Conservation (phyloP, 2,888 invertebrate genomes). For the Bimastos eiseni region DNA sequence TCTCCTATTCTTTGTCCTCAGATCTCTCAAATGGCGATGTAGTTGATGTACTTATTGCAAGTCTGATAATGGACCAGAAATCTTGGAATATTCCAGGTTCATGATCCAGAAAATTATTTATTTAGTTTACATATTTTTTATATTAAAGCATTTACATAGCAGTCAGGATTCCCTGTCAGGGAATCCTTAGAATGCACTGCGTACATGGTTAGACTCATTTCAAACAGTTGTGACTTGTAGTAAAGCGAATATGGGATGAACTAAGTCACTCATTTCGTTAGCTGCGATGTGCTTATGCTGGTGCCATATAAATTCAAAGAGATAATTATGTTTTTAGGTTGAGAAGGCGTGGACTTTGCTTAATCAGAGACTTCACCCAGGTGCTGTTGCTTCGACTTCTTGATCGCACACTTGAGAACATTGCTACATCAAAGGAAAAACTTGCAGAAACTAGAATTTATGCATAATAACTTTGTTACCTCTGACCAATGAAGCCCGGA, state of each 20-base stretch:
- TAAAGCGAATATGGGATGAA: not conserved
- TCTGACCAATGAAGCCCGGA: too few relatives aligned
- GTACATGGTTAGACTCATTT: not conserved
- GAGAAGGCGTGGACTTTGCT: slow-evolving; percentile 42
- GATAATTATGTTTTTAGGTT: slow-evolving; percentile 36
- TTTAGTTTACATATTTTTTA: not conserved
- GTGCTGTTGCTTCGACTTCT: not conserved
- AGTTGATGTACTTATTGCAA: not conserved
- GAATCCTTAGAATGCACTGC: not conserved
- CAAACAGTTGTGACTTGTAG: not conserved
- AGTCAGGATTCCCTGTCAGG: not conserved
- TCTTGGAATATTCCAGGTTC: not conserved
- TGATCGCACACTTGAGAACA: not conserved
- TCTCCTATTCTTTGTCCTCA: not conserved
- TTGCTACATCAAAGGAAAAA: not conserved
- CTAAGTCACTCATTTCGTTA: not conserved
- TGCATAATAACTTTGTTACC: not conserved
- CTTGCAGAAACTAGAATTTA: not conserved
- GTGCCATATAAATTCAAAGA: not conserved
- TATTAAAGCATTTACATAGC: not conserved
- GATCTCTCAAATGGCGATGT: not conserved
- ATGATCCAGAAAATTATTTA: not conserved
- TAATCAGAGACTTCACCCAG: slow-evolving; percentile 28
- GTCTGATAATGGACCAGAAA: not conserved
- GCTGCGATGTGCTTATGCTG: not conserved